Base-by-base conservation (phyloP, 30 jellyfish, hydroid and myxozoan genomes). In the Pelagia noctiluca region DNA sequence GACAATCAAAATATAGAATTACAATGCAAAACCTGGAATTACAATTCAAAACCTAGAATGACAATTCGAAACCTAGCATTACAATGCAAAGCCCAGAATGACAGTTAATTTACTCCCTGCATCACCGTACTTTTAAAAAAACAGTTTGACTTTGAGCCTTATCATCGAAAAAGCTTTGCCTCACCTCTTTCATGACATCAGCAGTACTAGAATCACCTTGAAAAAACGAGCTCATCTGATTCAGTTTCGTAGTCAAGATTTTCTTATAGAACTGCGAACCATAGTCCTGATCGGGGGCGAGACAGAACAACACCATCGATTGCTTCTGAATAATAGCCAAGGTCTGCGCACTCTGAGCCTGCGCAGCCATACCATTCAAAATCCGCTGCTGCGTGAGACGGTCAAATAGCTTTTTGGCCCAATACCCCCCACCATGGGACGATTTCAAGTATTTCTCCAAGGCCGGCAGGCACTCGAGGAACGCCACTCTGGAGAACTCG, bases 371-470 rank as follows among this genome's bases (percentile, higher is more conserved):
- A 1, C 79, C 85, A 68, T 68, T 82, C 19, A 82, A 25, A n/a
- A 82, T 79, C 46, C 24, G 35, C 23, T 76, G 72, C 69, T 82
- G 71, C 19, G n/a, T 68, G 24, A 82, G 54, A 47, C 60, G 49
- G 71, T 67, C 85, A 25, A 46, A 82, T 0, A 82, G 92, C 79
- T 82, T 21, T 22, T 70, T 68, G 25, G 92, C 92, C 92, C 92
- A 82, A 38, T 79, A 79, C 1, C 75, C 3, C 10, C 90, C 90
- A 49, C 92, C 85, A 29, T 82, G 50, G 2, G 85, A 5, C 0
- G 92, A 29, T 2, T 52, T 19, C 71, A 67, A 36, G 30, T 82
- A 82, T 50, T 69, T 69, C 18, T 36, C 63, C 13, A 82, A 35
- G 23, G 48, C 92, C 2, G 92, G 84, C 37, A 77, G 60, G 2